These are phyloP conservation scores for Nothoprocta pentlandii DNA, from an alignment of 2,113 vertebrate species.

Conservation along the genomic window DNA sequence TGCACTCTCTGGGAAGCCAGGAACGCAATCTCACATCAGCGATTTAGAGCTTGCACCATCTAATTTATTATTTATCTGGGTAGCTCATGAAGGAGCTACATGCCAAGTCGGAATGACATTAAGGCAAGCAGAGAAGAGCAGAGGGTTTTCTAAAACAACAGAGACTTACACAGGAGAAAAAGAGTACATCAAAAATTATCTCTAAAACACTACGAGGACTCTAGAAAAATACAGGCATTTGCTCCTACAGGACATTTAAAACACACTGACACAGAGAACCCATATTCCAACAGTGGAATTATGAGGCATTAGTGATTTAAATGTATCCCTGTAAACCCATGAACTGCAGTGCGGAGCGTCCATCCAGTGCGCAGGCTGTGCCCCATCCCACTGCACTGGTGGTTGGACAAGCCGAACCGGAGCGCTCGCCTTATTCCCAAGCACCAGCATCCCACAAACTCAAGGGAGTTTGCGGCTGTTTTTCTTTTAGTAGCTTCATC, in stretches of 20 bases:
- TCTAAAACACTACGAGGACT: neutral
- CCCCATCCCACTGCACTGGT: neutral
- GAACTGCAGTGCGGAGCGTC: neutral
- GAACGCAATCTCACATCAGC: neutral
- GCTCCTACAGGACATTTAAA: neutral
- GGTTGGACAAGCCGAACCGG: neutral
- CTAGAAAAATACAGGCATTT: neutral
- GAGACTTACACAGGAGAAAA: neutral
- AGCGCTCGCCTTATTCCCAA: neutral
- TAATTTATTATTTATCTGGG: neutral
- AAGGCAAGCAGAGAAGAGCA: neutral
- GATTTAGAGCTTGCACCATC: neutral
- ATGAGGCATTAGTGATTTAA: neutral
- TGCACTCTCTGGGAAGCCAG: neutral
- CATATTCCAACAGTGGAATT: neutral
- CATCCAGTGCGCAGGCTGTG: neutral
- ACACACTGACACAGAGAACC: neutral
- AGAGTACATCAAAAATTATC: neutral
- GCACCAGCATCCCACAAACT: neutral
- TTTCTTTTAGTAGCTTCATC: neutral
- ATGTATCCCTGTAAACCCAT: neutral
- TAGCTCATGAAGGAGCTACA: constrained; percentile 29
- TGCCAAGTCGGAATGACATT: neutral
- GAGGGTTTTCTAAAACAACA: neutral
- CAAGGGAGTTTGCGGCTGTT: neutral